A percentile compares a stretch with the other conserved stretches of the same genome.
These are phyloP conservation scores for Micrastur ruficollis DNA, from an alignment of 2,797 vertebrate genomes.

Conservation along the genomic window DNA sequence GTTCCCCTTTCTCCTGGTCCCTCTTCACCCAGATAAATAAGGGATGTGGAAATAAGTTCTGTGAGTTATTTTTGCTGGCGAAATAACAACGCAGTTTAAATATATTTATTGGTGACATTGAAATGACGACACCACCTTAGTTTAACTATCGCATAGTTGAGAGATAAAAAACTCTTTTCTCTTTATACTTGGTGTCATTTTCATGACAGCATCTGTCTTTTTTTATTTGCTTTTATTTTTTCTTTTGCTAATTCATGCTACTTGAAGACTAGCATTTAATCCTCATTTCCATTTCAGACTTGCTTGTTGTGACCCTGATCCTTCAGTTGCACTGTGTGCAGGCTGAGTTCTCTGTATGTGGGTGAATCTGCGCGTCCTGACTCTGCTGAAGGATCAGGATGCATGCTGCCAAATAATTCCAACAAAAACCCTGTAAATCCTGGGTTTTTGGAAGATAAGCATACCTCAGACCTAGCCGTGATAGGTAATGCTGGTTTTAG, in stretches of 20 bases:
- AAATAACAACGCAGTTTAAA: constrained; percentile 26
- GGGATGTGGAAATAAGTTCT: neutral
- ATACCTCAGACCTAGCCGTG: neutral
- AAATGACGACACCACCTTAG: neutral
- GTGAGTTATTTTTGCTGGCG: constrained; percentile 49
- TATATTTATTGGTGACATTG: constrained; percentile 39
- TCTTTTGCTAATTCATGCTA: neutral
- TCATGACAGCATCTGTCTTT: neutral
- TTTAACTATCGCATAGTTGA: neutral
- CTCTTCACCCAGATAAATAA: neutral
- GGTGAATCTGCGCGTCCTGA: neutral
- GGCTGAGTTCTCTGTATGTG: neutral
- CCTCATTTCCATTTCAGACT: neutral
- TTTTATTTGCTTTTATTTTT: neutral
- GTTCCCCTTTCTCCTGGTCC: neutral
- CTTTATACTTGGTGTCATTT: neutral
- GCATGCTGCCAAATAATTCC: neutral
- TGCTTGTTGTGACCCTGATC: neutral
- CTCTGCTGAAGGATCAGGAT: neutral
- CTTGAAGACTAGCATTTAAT: neutral
- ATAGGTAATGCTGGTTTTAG: neutral
- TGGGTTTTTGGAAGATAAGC: neutral
- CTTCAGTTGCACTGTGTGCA: accelerated
- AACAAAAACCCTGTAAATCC: neutral
- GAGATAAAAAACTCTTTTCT: neutral